Evolutionary conservation across 2,888 invertebrate species (phyloP), one percentile per base, ranked within the genome.

Genomic region (Ennomos erosarius): DNA sequence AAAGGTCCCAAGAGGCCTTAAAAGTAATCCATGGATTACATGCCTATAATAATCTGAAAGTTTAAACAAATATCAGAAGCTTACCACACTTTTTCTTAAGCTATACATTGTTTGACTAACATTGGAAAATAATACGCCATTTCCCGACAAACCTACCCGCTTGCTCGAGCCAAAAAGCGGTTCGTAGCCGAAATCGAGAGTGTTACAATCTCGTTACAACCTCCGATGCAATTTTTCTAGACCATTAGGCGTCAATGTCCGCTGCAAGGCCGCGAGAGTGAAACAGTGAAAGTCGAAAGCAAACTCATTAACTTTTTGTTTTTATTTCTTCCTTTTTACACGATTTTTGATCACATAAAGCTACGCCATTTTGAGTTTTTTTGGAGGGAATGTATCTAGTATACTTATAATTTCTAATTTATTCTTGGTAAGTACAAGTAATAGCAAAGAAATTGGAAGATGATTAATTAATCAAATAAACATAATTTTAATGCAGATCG

Each of bases 251-350:
- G 83, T 82, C 85, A 85, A 84, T 73, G 85, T 73, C 82, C 84
- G 80, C 64, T 63, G 77, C 84, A 81, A 85, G 84, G 82, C 81
- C 79, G 65, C 63, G 73, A 66, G 67, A 77, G 88, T 77, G 89
- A 89, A 89, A 89, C 88, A 77, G 88, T 77, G 89, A 89, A 89
- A 89, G 88, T 87, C 72, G 87, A 88, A 85, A 88, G 88, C 75
- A 74, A 62, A 72, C 67, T 69, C 67, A 75, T 74, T 76, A 74
- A 62, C 26, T 69, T 70, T 78, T 74, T 79, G 74, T 70, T 70
- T 71, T 62, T 62, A 67, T 64, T 74, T 73, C 65, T 66, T 74
- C 68, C 67, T 75, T 73, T 73, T 74, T 72, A 43, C 51, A 13
- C 38, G 50, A 58, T 38, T 44, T 58, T 44, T 35, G 57, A 60